Percentiles rank a stretch among this genome's conserved stretches.
Evolutionary conservation across 2,113 vertebrate species (phyloP).

Genomic region (Mastomys natalensis): DNA sequence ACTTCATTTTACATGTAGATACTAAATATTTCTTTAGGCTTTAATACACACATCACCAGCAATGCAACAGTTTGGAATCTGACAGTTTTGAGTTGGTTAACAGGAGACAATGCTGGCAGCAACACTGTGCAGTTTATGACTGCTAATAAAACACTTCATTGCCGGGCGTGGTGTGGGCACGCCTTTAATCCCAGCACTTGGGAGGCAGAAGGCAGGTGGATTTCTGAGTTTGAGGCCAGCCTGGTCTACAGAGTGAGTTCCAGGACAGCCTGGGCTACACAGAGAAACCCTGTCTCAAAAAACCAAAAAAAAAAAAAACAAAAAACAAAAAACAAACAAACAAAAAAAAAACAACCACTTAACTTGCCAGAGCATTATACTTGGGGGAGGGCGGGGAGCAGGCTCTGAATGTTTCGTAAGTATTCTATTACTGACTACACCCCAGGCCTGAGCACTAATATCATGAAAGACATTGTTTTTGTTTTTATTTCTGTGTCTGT

Average conservation of each 20-base stretch:
- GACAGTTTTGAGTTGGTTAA: background rate
- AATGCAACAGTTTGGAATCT: background rate
- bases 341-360: too few species aligned
- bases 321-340: too few species aligned
- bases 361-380: background rate
- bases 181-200: too few species aligned
- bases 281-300: too few species aligned
- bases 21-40: constrained; percentile 6
- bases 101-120: background rate
- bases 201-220: too few species aligned
- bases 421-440: background rate
- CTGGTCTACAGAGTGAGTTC: too few species aligned
- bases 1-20: constrained; percentile 23
- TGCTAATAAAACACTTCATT: background rate
- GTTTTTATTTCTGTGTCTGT: background rate
- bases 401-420: background rate
- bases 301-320: too few species aligned
- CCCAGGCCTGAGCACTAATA: background rate
- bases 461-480: constrained; percentile 4
- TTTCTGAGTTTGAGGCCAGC: too few species aligned
- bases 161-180: too few species aligned
- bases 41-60: constrained; percentile 8
- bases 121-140: background rate
- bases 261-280: too few species aligned
- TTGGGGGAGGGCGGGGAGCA: too few species aligned